Evolutionary conservation across 2,888 invertebrate genomes (phyloP), one percentile per base, ranked within the genome.

Genomic region (Drosophila maculinotata): DNA sequence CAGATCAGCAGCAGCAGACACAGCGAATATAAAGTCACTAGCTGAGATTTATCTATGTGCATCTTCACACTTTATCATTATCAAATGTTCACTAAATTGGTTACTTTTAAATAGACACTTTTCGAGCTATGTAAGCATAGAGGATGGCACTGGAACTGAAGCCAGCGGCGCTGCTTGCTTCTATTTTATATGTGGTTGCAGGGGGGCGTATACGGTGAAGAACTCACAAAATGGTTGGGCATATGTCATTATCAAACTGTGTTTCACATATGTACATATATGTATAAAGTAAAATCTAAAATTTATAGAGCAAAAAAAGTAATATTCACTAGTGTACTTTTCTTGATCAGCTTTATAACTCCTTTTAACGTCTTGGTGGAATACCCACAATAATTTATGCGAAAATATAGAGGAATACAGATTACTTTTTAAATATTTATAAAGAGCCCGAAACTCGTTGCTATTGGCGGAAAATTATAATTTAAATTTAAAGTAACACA

Each of bases 171-270:
- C 5, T n/a, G 8, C 7, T 3, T 35, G 6, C 25, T 31, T 35
- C 6, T n/a, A 36, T 48, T 74, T 76, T 76, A 76, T 72, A 75
- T 31, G 31, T 28, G n/a, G 9, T 8, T 41, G 30, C 12, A n/a
- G 33, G 52, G 63, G 74, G 76, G 74, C 76, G 76, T 72, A 28
- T 60, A n/a, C 58, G 14, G 14, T 25, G 9, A 12, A 14, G 8
- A 30, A 33, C n/a, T n/a, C n/a, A n/a, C n/a, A n/a, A n/a, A n/a
- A n/a, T n/a, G n/a, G n/a, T n/a, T n/a, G n/a, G n/a, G n/a, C n/a
- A n/a, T n/a, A 44, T 44, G 12, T 10, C n/a, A 23, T 54, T 28
- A 54, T 54, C 53, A 15, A 25, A 12, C 3, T 39, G 1, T 12
- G 12, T 12, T 28, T 3, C 23, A 25, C 33, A n/a, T 15, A 15